Conservation (phyloP, 1,140 invertebrate species). For the Lucilia cuprina region DNA sequence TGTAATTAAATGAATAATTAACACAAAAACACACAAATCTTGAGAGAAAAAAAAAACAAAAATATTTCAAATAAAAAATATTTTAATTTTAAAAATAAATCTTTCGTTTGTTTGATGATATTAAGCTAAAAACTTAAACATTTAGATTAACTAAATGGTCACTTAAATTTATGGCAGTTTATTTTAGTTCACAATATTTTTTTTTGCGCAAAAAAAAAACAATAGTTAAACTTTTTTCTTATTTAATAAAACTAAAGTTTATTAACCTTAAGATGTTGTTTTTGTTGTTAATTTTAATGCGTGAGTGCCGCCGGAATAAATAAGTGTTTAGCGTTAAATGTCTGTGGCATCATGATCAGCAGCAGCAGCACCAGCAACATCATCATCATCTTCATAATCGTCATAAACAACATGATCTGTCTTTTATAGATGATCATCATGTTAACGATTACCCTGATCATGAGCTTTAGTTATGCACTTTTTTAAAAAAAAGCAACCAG, state of each 20-base stretch:
- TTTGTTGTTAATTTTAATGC: not conserved
- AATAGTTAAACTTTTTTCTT: not conserved
- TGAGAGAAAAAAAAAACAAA: too few species aligned
- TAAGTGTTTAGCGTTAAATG: not conserved
- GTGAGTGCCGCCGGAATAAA: not conserved
- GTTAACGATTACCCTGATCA: not conserved
- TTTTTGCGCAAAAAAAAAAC: not conserved
- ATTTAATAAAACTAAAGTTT: not conserved
- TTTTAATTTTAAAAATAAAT: not conserved
- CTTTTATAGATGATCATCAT: too few species aligned
- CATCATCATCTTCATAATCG: not conserved
- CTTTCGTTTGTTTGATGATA: not conserved
- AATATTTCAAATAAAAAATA: not conserved
- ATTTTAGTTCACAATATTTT: not conserved
- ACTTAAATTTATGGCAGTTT: not conserved
- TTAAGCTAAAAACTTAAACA: not conserved
- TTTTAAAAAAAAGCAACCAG: not conserved
- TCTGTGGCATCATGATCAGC: not conserved
- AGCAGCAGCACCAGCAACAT: not conserved
- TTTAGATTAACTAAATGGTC: not conserved
- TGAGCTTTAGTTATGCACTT: not conserved
- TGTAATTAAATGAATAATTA: not conserved
- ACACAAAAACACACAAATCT: not conserved
- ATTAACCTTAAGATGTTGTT: not conserved
- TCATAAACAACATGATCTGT: too few species aligned